Percentiles rank a stretch among this genome's conserved stretches.
phyloP scores from a whole-genome alignment of 2,797 vertebrate genomes.

The Protosalanx chinensis region DNA sequence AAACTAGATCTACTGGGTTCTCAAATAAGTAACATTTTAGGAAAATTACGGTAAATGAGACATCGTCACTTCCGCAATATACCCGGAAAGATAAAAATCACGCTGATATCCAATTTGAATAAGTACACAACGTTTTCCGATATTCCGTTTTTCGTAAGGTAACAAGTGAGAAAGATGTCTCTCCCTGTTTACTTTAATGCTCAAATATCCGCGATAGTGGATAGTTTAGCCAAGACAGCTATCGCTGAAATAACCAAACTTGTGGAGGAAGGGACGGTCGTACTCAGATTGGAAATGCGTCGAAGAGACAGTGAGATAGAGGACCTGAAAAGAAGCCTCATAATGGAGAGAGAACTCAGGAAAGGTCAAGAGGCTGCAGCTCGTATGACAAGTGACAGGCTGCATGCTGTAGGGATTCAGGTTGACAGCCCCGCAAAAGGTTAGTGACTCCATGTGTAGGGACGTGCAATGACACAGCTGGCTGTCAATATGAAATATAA shows the following conservation, averaged over 20 bases:
- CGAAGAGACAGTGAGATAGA: constrained; percentile 65
- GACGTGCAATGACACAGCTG: too few species aligned
- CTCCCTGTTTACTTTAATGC: constrained; percentile 50
- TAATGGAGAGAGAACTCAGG: constrained; percentile 60
- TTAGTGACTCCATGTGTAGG: constrained; percentile 11
- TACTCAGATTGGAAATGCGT: constrained; percentile 63
- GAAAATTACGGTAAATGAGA: constrained; percentile 18
- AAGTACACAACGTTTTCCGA: not conserved
- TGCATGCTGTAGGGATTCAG: constrained; percentile 13
- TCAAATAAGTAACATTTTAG: constrained; percentile 14
- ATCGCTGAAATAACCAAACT: constrained; percentile 73
- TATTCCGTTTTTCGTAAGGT: not conserved
- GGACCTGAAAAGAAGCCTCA: constrained; percentile 59
- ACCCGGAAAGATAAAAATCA: constrained; percentile 51
- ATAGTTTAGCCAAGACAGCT: constrained; percentile 67
- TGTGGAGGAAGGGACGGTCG: constrained; percentile 59
- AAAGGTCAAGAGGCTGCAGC: constrained; percentile 37
- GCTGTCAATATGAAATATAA: too few species aligned
- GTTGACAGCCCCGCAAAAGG: constrained; percentile 20
- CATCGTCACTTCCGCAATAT: constrained; percentile 45
- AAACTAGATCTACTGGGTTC: too few species aligned
- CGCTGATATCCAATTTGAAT: too few species aligned
- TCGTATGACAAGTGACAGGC: constrained; percentile 10
- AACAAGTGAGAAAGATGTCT: constrained; percentile 44
- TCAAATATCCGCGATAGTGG: constrained; percentile 69